Evolutionary conservation across 2,113 vertebrate species (phyloP), one percentile per base, ranked within the genome.

Genomic region (Paramisgurnus dabryanus): DNA sequence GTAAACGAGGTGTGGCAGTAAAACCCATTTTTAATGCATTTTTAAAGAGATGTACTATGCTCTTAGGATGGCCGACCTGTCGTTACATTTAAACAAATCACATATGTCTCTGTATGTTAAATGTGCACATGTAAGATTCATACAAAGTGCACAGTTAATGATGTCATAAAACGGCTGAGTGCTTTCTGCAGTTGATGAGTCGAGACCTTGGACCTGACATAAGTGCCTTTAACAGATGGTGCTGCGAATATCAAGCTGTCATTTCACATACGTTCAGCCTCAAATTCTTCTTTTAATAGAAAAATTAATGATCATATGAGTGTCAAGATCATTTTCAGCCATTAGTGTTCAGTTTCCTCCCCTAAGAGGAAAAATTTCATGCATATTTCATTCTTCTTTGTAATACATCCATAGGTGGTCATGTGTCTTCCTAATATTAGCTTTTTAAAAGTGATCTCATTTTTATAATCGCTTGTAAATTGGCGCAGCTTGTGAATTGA

Each of bases 161-260:
- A 72, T 72, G 70, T 60, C 55, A 73, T 73, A 22, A 73, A 73
- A 73, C n/a, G n/a, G 39, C 70, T 60, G 70, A 45, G 39, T 73
- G 55, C 55, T 73, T 73, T 60, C 39, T 57, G 41, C 39, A 7
- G 40, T 40, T 15, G 41, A 45, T 60, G 70, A 45, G 55, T 60
- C 11, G 55, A 73, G 70, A 73, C 70, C 55, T 73, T 27, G 43
- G 70, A 39, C 6, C 55, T 60, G 70, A 73, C 55, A n/a, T 41
- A 17, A 58, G n/a, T 73, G 70, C 43, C 70, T 73, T 73, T 13
- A 60, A 73, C 70, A 73, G 40, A 73, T 73, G 70, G 70, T 43
- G 40, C 40, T 22, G 13, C 6, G n/a, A 43, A 72, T 72, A 18
- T 57, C 50, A 72, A 73, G 70, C 55, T 73, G 55, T 73, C 70